Conservation (phyloP, 1,140 invertebrate species). For the Bombus terrestris region DNA sequence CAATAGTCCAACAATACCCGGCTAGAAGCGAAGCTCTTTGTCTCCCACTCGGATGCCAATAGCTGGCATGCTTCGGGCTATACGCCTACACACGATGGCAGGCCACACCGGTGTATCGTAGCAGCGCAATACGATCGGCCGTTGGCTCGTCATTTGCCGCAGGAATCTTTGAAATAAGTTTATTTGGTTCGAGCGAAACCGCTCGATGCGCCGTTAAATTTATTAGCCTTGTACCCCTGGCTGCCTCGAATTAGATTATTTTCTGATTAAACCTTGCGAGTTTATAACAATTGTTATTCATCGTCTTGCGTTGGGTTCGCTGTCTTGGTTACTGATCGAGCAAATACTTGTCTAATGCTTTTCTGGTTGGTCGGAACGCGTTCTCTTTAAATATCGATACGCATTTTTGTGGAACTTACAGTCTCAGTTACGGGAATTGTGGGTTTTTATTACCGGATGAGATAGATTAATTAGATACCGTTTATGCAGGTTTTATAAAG, state of each 20-base stretch:
- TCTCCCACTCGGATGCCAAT: slow-evolving; percentile 69
- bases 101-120: slow-evolving; percentile 30
- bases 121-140: slow-evolving; percentile 32
- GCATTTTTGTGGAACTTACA: no score
- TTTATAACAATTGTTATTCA: neutral
- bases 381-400: no score
- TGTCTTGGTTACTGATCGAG: neutral
- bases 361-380: neutral
- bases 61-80: slow-evolving; percentile 64
- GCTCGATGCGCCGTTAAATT: neutral
- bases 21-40: slow-evolving; percentile 64
- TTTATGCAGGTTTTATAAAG: no score
- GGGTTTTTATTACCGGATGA: no score
- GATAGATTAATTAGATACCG: neutral
- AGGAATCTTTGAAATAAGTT: slow-evolving; percentile 54
- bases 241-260: neutral
- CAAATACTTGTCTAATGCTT: neutral
- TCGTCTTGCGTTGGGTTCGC: neutral
- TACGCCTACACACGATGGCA: slow-evolving; percentile 46
- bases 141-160: slow-evolving; percentile 44
- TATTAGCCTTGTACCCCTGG: neutral
- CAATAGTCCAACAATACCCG: slow-evolving; percentile 69
- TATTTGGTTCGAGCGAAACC: slow-evolving; percentile 12
- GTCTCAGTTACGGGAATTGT: no score
- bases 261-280: neutral